These are phyloP conservation scores for Metallyticus violacea DNA, from an alignment of 2,888 invertebrate species.

Conservation along the genomic window DNA sequence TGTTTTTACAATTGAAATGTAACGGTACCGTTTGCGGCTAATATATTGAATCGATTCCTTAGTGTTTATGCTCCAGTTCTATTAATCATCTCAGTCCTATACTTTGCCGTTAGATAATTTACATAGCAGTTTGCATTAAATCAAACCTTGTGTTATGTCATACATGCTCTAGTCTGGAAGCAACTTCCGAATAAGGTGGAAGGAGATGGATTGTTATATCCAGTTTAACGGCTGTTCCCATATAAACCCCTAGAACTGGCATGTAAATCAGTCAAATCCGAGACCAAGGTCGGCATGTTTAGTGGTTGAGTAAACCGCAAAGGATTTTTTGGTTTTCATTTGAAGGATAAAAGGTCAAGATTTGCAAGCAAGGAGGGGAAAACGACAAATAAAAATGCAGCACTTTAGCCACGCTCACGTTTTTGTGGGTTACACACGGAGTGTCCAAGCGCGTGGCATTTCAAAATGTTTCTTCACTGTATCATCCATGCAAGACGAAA, in stretches of 20 bases:
- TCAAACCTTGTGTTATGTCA: not conserved
- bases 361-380: not conserved
- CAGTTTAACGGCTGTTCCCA: not conserved
- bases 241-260: not conserved
- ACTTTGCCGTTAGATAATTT: not conserved
- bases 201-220: not conserved
- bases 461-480: not conserved
- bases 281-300: not conserved
- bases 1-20: not conserved
- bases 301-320: not conserved
- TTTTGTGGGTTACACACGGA: not conserved
- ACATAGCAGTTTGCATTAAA: not conserved
- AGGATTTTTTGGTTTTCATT: not conserved
- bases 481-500: not conserved
- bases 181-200: not conserved
- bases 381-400: not conserved
- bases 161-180: not conserved
- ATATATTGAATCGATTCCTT: not conserved
- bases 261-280: not conserved
- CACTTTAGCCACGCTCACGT: not conserved
- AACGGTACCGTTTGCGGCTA: not conserved
- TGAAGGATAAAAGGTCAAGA: not conserved
- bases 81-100: not conserved
- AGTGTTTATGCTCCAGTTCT: not conserved
- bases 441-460: not conserved